A percentile compares a stretch with the other conserved stretches of the same genome.
Conservation (phyloP, 2,888 invertebrate species). For the Ornithoptera alexandrae region DNA sequence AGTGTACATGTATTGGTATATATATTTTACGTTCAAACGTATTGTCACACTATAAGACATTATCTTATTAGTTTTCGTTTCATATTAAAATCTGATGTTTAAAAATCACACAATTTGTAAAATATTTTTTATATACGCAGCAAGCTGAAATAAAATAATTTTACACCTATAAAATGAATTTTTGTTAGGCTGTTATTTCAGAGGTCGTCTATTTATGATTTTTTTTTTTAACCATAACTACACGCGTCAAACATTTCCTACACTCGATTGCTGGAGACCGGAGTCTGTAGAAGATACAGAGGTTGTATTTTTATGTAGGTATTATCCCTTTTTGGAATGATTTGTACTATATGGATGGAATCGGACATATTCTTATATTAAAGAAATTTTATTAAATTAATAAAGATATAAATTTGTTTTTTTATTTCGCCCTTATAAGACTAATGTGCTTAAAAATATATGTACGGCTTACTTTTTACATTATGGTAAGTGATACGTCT, state of each 20-base stretch:
- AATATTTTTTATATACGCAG: too few relatives aligned
- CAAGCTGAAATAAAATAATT: too few relatives aligned
- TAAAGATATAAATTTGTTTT: constrained; percentile 47
- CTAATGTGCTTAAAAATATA: too few relatives aligned
- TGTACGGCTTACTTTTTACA: too few relatives aligned
- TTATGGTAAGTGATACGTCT: too few relatives aligned
- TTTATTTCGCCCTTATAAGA: constrained; percentile 31
- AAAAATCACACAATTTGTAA: too few relatives aligned
- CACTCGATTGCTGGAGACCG: constrained; percentile 31
- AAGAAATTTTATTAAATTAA: constrained; percentile 78
- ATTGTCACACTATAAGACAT: too few relatives aligned
- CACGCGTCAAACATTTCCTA: background rate
- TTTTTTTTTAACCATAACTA: constrained; percentile 10
- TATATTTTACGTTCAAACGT: too few relatives aligned
- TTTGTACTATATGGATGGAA: constrained; percentile 79
- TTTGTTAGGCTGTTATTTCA: background rate
- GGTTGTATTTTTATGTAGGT: constrained; percentile 76
- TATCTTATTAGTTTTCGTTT: too few relatives aligned
- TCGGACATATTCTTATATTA: constrained; percentile 80
- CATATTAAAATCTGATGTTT: too few relatives aligned
- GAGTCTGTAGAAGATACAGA: constrained; percentile 52
- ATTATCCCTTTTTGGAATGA: constrained; percentile 75
- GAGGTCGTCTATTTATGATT: constrained; percentile 4
- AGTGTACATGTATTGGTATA: too few relatives aligned
- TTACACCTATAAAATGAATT: background rate